These are phyloP conservation scores for Hartigia nigra DNA, from an alignment of 2,888 invertebrate genomes.

Conservation along the genomic window DNA sequence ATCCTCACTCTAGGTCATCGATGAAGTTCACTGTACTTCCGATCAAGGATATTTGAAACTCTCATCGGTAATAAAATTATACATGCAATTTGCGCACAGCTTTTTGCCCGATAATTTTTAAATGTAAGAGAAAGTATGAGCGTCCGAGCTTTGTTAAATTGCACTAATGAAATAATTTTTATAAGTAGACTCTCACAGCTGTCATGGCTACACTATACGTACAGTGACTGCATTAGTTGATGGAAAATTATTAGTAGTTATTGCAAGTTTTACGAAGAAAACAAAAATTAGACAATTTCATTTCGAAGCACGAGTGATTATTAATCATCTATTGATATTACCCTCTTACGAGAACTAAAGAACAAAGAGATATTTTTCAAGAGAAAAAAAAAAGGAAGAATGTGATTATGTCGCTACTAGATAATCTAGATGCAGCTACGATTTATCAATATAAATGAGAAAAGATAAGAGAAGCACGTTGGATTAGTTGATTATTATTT, in stretches of 20 bases:
- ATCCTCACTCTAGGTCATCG: background rate
- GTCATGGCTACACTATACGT: background rate
- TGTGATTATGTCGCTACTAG: conserved; percentile 19
- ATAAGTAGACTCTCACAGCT: background rate
- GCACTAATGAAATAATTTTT: background rate
- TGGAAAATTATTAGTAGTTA: background rate
- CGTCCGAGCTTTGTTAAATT: background rate
- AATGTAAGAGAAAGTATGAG: background rate
- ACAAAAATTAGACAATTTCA: background rate
- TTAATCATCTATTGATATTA: background rate
- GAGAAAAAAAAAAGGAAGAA: conserved; percentile 1
- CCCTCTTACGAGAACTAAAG: background rate
- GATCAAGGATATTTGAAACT: background rate
- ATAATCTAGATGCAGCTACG: conserved; percentile 20
- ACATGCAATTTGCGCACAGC: background rate
- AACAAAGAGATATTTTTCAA: conserved; percentile 14
- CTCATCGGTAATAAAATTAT: background rate
- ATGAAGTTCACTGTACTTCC: background rate
- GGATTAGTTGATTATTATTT: conserved; percentile 1
- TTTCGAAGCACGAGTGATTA: background rate
- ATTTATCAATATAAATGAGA: conserved; percentile 14
- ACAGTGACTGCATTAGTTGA: background rate
- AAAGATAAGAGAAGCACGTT: background rate
- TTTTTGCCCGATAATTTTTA: background rate
- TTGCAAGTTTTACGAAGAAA: background rate